Evolutionary conservation across 2,797 vertebrate genomes (phyloP), one percentile per base, ranked within the genome.

Genomic region (Leptoclinus maculatus): DNA sequence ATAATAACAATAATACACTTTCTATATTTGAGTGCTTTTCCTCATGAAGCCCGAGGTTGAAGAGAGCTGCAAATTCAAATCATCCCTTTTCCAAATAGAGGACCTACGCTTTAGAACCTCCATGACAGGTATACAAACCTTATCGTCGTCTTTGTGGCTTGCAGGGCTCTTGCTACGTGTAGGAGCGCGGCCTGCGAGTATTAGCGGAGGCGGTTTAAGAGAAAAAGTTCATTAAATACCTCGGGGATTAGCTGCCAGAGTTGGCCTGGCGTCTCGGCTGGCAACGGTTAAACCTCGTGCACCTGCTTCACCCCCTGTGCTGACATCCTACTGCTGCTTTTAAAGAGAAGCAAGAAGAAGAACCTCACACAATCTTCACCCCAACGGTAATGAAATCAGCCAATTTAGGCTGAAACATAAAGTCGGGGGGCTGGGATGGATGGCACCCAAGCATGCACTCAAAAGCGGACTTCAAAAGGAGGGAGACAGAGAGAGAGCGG

Each of bases 371-470:
- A 79, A 80, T 47, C 58, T 93, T 94, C 94, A 97, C 93, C 94
- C 96, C 94, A 94, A 90, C 90, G 86, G 74, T 92, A 95, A 95
- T 89, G 82, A 95, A 96, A 95, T 93, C 91, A 88, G 91, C 88
- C 91, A 96, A 93, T 95, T 96, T 96, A 87, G 83, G 75, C 79
- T 91, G 84, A 92, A 92, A 94, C 78, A 85, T 83, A 91, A 91
- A 90, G 84, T 90, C 76, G 21, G 63, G 41, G 39, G 62, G 49
- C 85, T 76, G 1, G 86, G 78, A 66, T 43, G 73, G 84, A 75
- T 75, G 90, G 87, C 84, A 89, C 54, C n/a, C 71, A 88, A 71
- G 49, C 93, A 91, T 89, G 83, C 81, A 86, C 83, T 90, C 43
- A 38, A 85, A 87, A 75, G 71, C 88, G 91, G 85, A 89, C 88